phyloP scores from a whole-genome alignment of 2,797 vertebrate genomes.

The Malurus splendens region DNA sequence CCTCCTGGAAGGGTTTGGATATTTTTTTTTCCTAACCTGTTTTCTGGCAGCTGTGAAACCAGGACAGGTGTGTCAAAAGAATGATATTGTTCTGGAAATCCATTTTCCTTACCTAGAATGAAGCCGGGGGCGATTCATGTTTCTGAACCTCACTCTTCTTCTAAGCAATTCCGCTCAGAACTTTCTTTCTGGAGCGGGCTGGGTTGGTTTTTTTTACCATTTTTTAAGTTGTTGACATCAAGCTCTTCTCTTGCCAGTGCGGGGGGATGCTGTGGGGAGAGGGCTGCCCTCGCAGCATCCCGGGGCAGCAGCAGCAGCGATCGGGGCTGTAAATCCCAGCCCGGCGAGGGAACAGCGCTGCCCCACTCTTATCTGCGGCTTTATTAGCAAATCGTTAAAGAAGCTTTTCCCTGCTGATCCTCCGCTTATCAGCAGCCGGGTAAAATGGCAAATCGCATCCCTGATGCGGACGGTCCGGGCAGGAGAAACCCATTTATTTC shows the following conservation, averaged over 20 bases:
- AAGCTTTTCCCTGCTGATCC: neutral
- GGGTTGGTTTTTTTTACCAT: fast-evolving
- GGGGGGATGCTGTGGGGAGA: fast-evolving
- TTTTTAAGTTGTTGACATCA: neutral
- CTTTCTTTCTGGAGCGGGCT: neutral
- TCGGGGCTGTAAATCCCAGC: neutral
- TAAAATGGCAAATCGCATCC: constrained; percentile 4
- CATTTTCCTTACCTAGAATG: neutral
- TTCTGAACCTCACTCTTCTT: neutral
- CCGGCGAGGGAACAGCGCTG: neutral
- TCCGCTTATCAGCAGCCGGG: neutral
- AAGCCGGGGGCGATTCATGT: neutral
- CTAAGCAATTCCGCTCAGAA: neutral
- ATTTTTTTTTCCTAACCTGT: neutral
- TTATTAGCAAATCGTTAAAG: neutral
- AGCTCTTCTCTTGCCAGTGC: neutral
- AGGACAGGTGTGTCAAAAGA: neutral
- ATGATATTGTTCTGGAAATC: constrained; percentile 17
- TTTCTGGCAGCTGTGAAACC: constrained; percentile 7
- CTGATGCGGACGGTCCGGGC: neutral
- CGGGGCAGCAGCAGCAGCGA: neutral
- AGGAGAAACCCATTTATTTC: constrained; percentile 42
- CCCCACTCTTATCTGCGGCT: neutral
- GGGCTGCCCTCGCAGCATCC: neutral
- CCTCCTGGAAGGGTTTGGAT: neutral